A percentile compares a stretch with the other conserved stretches of the same genome.
Conservation (phyloP, 2,797 vertebrate genomes). For the Microhierax caerulescens region DNA sequence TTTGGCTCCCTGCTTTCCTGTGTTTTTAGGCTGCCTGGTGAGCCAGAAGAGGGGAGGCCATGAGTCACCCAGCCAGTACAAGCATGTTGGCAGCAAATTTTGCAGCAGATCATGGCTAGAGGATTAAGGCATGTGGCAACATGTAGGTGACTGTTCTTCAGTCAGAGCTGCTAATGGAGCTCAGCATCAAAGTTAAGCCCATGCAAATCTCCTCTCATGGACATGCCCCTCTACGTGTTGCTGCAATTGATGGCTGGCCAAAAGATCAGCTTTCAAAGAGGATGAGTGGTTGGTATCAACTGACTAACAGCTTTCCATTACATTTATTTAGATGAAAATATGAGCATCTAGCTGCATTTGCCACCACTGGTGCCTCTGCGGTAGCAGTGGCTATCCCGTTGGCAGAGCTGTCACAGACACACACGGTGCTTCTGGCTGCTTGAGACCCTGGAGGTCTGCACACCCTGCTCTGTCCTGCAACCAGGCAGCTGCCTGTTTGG, state of each 20-base stretch:
- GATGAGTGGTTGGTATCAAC: neutral
- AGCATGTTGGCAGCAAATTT: neutral
- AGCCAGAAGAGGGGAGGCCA: neutral
- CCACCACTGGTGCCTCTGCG: rapidly evolving
- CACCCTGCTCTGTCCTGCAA: neutral
- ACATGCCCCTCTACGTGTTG: rapidly evolving
- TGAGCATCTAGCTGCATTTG: neutral
- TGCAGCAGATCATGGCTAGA: neutral
- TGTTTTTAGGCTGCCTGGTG: neutral
- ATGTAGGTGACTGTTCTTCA: neutral
- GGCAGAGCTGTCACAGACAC: neutral
- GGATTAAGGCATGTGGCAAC: neutral
- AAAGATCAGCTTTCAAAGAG: neutral
- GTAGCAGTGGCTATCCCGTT: neutral
- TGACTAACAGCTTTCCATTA: neutral
- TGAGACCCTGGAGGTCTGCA: rapidly evolving
- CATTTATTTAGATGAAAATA: neutral
- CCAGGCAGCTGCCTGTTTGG: neutral
- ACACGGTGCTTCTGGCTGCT: neutral
- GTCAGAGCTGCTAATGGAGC: neutral
- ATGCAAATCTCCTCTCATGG: neutral
- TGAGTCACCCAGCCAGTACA: neutral
- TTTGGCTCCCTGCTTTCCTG: neutral
- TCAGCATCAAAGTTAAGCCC: neutral
- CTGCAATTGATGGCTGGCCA: neutral